Conservation (phyloP, 2,888 invertebrate genomes). For the Cosmopolites sordidus region DNA sequence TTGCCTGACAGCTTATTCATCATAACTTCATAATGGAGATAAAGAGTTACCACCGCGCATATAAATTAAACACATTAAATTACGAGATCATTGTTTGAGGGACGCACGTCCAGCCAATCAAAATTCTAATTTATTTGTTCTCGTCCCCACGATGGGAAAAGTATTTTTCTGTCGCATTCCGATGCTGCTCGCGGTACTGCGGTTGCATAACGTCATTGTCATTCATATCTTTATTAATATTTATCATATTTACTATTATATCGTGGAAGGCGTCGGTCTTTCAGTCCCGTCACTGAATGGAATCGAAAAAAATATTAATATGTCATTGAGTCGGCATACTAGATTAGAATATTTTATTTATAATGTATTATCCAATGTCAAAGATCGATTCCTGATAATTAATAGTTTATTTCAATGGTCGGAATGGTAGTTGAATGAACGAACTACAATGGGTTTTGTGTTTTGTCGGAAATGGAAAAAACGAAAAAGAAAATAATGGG, state of each 20-base stretch:
- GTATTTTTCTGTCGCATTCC: too few relatives aligned
- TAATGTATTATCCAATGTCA: constrained; percentile 9
- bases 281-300: not conserved
- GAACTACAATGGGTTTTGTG: too few relatives aligned
- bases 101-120: too few relatives aligned
- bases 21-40: too few relatives aligned
- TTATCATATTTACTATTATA: constrained; percentile 1
- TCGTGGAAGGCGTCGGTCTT: not conserved
- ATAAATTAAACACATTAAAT: not conserved
- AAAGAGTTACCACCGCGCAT: not conserved
- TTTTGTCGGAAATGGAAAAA: too few relatives aligned
- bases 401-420: constrained; percentile 4
- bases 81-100: not conserved
- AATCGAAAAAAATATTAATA: constrained; percentile 3
- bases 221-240: constrained; percentile 12
- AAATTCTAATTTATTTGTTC: too few relatives aligned
- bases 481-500: too few relatives aligned
- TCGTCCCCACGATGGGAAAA: too few relatives aligned
- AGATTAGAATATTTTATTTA: constrained; percentile 9
- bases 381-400: constrained; percentile 8
- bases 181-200: not conserved
- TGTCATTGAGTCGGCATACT: constrained; percentile 6
- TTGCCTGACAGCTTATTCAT: too few relatives aligned
- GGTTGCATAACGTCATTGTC: constrained; percentile 13
- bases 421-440: not conserved